Percentiles rank a stretch among this genome's conserved stretches.
Evolutionary conservation across 2,797 vertebrate genomes (phyloP).

Genomic region (Carduelis carduelis): DNA sequence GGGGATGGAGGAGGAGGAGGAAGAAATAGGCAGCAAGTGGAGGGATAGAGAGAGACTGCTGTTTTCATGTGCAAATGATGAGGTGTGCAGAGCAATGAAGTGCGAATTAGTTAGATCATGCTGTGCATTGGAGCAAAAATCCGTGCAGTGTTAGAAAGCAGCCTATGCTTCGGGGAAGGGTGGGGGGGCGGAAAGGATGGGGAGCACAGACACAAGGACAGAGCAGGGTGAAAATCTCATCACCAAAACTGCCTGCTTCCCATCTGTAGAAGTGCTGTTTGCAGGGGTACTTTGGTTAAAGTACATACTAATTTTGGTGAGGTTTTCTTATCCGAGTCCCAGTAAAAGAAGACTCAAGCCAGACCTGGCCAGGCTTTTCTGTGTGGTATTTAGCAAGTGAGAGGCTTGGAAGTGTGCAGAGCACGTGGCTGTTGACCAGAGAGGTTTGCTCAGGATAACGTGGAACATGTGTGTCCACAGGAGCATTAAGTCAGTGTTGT

Average conservation of each 20-base stretch:
- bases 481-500: neutral
- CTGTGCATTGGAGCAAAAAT: slow-evolving; percentile 29
- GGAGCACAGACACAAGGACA: neutral
- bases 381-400: neutral
- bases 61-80: slow-evolving; percentile 29
- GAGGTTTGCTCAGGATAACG: neutral
- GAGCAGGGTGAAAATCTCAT: neutral
- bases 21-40: neutral
- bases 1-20: neutral
- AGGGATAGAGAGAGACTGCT: neutral
- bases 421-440: neutral
- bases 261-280: neutral
- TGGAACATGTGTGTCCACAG: neutral
- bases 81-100: slow-evolving; percentile 41
- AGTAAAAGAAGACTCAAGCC: neutral
- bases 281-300: neutral
- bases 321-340: neutral
- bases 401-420: neutral
- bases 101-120: slow-evolving; percentile 24
- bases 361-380: neutral
- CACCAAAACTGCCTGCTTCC: neutral
- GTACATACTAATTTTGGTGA: neutral
- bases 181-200: neutral
- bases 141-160: neutral
- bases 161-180: neutral